Base-by-base conservation (phyloP, 2,113 vertebrate species). In the Varanus komodoensis region DNA sequence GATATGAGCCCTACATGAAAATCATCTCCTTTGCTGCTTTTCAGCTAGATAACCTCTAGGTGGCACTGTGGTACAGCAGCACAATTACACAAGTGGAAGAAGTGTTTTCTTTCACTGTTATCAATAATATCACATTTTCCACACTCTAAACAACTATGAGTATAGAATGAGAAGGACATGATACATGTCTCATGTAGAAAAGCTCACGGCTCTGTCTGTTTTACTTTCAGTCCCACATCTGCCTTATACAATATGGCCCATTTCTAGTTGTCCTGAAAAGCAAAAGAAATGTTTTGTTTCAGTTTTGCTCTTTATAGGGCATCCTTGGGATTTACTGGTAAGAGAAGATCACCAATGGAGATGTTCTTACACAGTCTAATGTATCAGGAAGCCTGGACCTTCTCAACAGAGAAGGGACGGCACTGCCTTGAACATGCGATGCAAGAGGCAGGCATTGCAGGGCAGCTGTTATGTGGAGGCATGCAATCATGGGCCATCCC, bases 231-330 rank as follows among this genome's bases (percentile, higher is more conserved):
- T 17, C 17, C 61, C 61, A 19, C 15, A 14, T 17, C 61, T 64
- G 61, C 61, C 12, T 19, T 64, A 64, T 50, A 29, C 29, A 29
- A 29, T 79, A 79, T 79, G 14, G 9, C 14, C 52, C 23, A 17
- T 52, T n/a, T 81, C 79, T 19, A 57, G 17, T 57, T 81, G 52
- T 52, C 29, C 17, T 64, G 61, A 64, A 17, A 54, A 15, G 52
- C 78, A 89, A 86, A 92, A 92, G 6, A 89, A 84, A 93, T 90
- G 86, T 92, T 91, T 87, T 92, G 29, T 14, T 87, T 87, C 82
- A 88, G 14, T 25, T 89, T 91, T 88, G 54, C 73, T 95, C 8
- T 29, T 75, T 85, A 87, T 23, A n/a, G 27, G 29, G 91, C 50
- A 27, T 34, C 71, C 38, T 5, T 84, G n/a, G 1, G 89, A 52